Conservation (phyloP, 2,113 vertebrate species). For the Melanocharis versteri region DNA sequence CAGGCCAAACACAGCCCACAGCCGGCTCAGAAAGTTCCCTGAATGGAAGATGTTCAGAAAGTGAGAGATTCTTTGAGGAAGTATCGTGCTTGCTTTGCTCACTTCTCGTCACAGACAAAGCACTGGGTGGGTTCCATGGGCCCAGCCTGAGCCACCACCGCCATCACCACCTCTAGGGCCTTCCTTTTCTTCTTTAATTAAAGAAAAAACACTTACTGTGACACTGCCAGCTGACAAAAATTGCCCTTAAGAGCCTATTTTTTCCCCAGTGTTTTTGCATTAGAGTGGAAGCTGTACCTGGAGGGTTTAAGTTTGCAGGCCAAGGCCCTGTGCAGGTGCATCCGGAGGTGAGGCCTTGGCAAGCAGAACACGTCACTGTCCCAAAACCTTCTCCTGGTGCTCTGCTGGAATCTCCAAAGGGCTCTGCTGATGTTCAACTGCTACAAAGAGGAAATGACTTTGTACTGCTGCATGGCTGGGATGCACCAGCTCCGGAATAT, state of each 20-base stretch:
- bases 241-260: accelerated
- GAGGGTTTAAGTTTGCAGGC: not conserved
- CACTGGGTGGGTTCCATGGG: accelerated
- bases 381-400: not conserved
- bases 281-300: not conserved
- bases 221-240: not conserved
- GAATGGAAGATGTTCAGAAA: not conserved
- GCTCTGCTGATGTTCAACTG: not conserved
- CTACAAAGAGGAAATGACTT: not conserved
- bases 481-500: not conserved
- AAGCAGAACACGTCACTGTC: accelerated
- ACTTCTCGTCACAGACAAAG: not conserved
- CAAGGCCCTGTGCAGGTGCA: not conserved
- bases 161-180: accelerated
- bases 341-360: accelerated
- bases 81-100: not conserved
- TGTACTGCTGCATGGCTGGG: not conserved
- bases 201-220: too few species aligned
- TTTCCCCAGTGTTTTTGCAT: not conserved
- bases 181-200: not conserved
- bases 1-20: not conserved
- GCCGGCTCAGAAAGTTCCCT: not conserved
- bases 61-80: not conserved
- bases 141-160: not conserved
- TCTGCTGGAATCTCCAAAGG: too few species aligned